Evolutionary conservation across 35 echinoderm and acorn worm species (phyloP).

Genomic region (Heliocidaris tuberculata): DNA sequence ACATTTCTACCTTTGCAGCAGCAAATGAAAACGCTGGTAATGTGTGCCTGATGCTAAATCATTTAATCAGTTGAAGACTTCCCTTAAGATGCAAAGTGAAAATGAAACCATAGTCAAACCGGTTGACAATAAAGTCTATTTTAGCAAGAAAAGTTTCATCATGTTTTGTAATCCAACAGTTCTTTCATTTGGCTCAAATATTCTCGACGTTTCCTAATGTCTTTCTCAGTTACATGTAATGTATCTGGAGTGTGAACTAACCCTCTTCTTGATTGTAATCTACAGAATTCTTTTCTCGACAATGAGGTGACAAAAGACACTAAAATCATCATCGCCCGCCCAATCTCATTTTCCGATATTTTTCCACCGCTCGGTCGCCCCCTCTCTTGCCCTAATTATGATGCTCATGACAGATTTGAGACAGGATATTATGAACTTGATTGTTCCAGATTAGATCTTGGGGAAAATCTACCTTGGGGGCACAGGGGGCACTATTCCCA

Average conservation of each 20-base stretch:
- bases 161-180: too few species aligned
- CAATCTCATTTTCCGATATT: not conserved
- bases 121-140: too few species aligned
- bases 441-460: not conserved
- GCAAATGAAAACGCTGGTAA: too few species aligned
- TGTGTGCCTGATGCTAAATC: too few species aligned
- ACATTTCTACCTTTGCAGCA: too few species aligned
- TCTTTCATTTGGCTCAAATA: too few species aligned
- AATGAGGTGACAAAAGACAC: conserved; percentile 10
- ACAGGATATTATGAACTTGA: not conserved
- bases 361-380: not conserved
- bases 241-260: not conserved
- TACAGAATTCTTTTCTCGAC: not conserved
- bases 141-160: too few species aligned
- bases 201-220: too few species aligned
- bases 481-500: not conserved
- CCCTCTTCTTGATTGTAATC: not conserved
- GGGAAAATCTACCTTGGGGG: not conserved
- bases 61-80: too few species aligned
- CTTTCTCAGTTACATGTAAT: not conserved
- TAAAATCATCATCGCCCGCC: not conserved
- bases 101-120: too few species aligned
- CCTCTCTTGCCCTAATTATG: not conserved
- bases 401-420: not conserved
- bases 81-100: too few species aligned